Evolutionary conservation across 2,113 vertebrate genomes (phyloP).

Genomic region (Glareola pratincola): DNA sequence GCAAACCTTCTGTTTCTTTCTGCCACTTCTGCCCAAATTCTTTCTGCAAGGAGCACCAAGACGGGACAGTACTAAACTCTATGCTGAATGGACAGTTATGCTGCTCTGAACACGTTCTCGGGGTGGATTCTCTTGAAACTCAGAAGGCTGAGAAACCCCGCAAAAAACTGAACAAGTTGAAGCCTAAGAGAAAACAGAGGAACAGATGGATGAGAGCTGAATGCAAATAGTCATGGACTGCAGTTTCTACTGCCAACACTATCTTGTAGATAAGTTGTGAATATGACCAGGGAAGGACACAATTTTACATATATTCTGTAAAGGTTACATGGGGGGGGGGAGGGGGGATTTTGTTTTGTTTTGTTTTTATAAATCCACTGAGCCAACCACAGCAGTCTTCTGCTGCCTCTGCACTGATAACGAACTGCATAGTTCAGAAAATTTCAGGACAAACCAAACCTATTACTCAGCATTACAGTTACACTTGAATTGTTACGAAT

Average conservation of each 20-base stretch:
- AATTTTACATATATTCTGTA: slow-evolving; percentile 56
- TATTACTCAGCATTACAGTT: slow-evolving; percentile 73
- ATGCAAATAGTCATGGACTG: slow-evolving; percentile 69
- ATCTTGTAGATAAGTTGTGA: slow-evolving; percentile 76
- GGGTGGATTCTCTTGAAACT: slow-evolving; percentile 64
- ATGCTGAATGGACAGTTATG: slow-evolving; percentile 78
- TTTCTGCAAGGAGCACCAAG: slow-evolving; percentile 93
- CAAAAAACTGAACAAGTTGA: slow-evolving; percentile 51
- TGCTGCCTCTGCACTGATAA: slow-evolving; percentile 83
- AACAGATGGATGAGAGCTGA: slow-evolving; percentile 74
- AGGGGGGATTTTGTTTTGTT: slow-evolving; percentile 36
- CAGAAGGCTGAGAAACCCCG: slow-evolving; percentile 56
- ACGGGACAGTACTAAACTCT: slow-evolving; percentile 79
- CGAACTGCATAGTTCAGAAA: slow-evolving; percentile 60
- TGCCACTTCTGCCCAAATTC: slow-evolving; percentile 98
- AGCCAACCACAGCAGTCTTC: slow-evolving; percentile 76
- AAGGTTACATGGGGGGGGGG: slow-evolving; percentile 58
- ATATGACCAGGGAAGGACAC: slow-evolving; percentile 69
- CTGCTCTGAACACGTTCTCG: slow-evolving; percentile 88
- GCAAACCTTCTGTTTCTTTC: slow-evolving; percentile 88
- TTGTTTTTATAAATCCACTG: slow-evolving; percentile 73
- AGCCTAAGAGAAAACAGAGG: slow-evolving; percentile 71
- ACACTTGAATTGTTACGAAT: slow-evolving; percentile 77
- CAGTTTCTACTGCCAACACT: slow-evolving; percentile 65
- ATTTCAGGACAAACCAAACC: slow-evolving; percentile 70